Evolutionary conservation across 2,888 invertebrate species (phyloP).

Genomic region (Eupithecia pulchellata): DNA sequence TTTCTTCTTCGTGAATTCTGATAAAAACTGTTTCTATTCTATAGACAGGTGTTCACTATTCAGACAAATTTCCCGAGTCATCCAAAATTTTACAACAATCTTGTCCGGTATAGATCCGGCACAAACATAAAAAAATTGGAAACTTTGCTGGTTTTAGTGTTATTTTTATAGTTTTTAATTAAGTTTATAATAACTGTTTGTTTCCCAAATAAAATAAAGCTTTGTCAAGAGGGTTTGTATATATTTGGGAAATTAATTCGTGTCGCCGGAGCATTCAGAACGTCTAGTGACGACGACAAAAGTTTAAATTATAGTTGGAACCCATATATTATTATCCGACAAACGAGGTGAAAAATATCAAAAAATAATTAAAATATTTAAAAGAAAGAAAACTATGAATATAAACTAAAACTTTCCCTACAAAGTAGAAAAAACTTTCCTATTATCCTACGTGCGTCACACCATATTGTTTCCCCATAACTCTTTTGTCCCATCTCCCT

Average conservation of each 20-base stretch:
- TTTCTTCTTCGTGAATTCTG: neutral
- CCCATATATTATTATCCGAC: neutral
- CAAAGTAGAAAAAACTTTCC: neutral
- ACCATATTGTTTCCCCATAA: constrained; percentile 1
- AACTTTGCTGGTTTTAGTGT: no score
- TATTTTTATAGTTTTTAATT: no score
- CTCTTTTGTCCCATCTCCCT: neutral
- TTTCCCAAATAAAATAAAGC: no score
- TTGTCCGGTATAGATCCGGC: neutral
- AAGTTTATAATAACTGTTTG: no score
- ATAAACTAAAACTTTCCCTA: neutral
- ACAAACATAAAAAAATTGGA: no score
- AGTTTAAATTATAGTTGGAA: neutral
- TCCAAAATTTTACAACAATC: neutral
- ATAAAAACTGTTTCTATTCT: neutral
- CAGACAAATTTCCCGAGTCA: neutral
- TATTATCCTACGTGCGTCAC: neutral
- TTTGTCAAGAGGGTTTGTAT: no score
- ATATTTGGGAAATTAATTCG: no score
- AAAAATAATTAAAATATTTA: neutral
- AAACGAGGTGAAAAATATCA: neutral
- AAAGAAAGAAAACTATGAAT: neutral
- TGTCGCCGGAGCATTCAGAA: no score
- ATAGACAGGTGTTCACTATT: neutral
- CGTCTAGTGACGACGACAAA: no score